Base-by-base conservation (phyloP, 2,797 vertebrate species). In the Zalophus californianus region DNA sequence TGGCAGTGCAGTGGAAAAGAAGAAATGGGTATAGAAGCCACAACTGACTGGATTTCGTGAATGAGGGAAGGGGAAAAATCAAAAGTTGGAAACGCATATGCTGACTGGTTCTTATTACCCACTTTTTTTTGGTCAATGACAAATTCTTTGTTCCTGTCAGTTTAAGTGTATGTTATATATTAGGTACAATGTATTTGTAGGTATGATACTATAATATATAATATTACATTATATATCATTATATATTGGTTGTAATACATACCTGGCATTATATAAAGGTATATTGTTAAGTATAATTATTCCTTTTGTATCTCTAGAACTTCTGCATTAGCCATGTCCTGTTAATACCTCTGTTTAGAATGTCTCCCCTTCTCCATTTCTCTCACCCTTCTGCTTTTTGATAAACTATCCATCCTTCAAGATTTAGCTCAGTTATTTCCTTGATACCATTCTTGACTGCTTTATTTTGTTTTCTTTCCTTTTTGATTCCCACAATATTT, bases 401-500 rank as follows among this genome's bases (percentile, higher is more conserved):
- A 38, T 96, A 48, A 94, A 54, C 29, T 64, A 25, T n/a, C 13
- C 35, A 41, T 88, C 32, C 52, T 87, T 92, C 44, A 78, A 6
- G 8, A 70, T 93, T 77, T 90, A 83, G 25, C 68, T 93, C 44
- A 56, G 44, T 86, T 83, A 77, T 50, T 41, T 48, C 52, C 38
- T 79, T 94, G 32, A 88, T 8, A 11, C 48, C 25, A 52, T 77
- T 13, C 32, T 32, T 62, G 32, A 78, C 35, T 11, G 35, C 29
- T 95, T 95, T 72, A 16, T 88, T 88, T 83, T 83, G 29, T 86
- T 58, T 86, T 66, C n/a, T 82, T 84, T 77, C 41, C 50, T 52
- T 95, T 88, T 90, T 70, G 48, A 48, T 54, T 86, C n/a, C 2
- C 10, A 56, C 10, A 68, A 23, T 77, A 70, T 90, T 82, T 93